Evolutionary conservation across 23 tunicate species (phyloP).

Genomic region (Ascidia mentula): DNA sequence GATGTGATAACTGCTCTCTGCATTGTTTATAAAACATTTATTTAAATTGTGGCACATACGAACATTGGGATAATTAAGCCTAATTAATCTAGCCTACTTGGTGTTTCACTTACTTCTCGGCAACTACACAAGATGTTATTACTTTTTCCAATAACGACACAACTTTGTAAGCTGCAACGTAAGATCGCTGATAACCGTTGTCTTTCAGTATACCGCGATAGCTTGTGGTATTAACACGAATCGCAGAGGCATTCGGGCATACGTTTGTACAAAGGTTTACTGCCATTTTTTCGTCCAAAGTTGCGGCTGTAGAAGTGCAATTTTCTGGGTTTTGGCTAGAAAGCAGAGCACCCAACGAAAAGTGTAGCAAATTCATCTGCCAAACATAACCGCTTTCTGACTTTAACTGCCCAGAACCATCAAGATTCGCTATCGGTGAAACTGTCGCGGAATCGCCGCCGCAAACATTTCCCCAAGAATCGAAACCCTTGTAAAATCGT

Average conservation of each 20-base stretch:
- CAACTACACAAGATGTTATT: not conserved
- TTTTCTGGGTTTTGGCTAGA: not conserved
- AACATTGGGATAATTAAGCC: too few relatives aligned
- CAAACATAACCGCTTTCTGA: constrained; percentile 39
- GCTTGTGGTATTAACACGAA: not conserved
- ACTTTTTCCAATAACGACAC: not conserved
- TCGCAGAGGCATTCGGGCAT: constrained; percentile 30
- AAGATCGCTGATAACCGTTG: not conserved
- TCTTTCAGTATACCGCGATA: not conserved
- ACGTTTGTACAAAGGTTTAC: constrained; percentile 45
- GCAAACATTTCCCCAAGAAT: constrained; percentile 88
- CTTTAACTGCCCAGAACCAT: constrained; percentile 40
- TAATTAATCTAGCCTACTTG: too few relatives aligned
- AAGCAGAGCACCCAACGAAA: not conserved
- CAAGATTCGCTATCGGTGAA: constrained; percentile 10
- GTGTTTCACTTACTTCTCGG: not conserved
- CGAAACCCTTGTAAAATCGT: constrained; percentile 35
- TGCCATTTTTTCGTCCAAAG: not conserved
- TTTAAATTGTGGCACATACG: too few relatives aligned
- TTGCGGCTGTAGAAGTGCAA: not conserved
- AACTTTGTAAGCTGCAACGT: not conserved
- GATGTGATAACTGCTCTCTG: too few relatives aligned
- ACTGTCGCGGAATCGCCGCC: constrained; percentile 29
- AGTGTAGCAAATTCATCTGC: not conserved
- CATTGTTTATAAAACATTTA: too few relatives aligned